A percentile compares a stretch with the other conserved stretches of the same genome.
Conservation (phyloP, 2,113 vertebrate species). For the Campylomormyrus numenius region DNA sequence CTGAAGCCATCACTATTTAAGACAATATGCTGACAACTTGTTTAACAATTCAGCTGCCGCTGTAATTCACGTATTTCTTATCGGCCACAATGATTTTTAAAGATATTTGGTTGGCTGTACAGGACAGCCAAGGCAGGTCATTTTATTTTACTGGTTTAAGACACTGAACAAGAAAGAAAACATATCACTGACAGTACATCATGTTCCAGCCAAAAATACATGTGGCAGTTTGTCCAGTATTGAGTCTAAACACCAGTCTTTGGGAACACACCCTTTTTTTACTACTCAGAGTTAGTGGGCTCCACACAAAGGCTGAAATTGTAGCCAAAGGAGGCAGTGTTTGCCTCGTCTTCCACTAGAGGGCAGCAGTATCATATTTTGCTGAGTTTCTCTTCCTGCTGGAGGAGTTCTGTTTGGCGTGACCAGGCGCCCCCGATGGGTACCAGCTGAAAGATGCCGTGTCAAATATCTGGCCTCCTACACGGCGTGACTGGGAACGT, state of each 20-base stretch:
- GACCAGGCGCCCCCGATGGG: not conserved
- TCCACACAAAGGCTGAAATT: not conserved
- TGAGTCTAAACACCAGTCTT: not conserved
- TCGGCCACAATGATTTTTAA: not conserved
- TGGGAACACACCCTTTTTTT: not conserved
- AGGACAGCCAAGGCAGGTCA: not conserved
- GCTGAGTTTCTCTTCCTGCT: not conserved
- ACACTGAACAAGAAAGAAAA: not conserved
- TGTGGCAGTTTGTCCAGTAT: not conserved
- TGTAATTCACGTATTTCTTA: not conserved
- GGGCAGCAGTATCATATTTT: slow-evolving; percentile 10
- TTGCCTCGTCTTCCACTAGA: not conserved
- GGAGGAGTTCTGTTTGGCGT: not conserved
- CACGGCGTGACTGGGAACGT: not conserved
- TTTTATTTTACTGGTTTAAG: not conserved
- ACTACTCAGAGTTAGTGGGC: not conserved
- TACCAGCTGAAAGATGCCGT: not conserved
- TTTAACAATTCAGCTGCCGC: not conserved
- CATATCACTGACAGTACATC: not conserved
- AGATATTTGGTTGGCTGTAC: not conserved
- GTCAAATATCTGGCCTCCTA: not conserved
- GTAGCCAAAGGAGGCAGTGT: not conserved
- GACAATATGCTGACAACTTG: not conserved
- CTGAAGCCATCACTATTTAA: not conserved
- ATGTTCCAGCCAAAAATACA: not conserved